Percentiles rank a stretch among this genome's conserved stretches.
These are phyloP conservation scores for Siderastrea siderea DNA, from an alignment of 92 coral and sea anemone genomes.

Conservation along the genomic window DNA sequence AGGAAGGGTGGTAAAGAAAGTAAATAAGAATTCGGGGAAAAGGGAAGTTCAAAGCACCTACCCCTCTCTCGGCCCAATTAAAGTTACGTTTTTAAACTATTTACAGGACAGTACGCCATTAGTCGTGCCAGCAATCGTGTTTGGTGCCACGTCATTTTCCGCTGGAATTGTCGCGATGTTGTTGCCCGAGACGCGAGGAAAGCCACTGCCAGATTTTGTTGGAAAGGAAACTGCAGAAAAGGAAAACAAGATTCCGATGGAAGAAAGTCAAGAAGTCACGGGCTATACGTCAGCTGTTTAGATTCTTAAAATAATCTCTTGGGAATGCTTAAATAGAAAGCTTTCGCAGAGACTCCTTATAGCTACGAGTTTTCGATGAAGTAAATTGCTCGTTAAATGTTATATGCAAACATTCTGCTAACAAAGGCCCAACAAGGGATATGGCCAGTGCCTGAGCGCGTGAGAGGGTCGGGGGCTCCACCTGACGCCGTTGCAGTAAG, in stretches of 20 bases:
- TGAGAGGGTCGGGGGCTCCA: too few relatives aligned
- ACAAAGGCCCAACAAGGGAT: too few relatives aligned
- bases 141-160: conserved; percentile 83
- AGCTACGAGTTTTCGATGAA: too few relatives aligned
- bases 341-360: too few relatives aligned
- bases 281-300: conserved; percentile 27
- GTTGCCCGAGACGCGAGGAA: conserved; percentile 93
- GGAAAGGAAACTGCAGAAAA: conserved; percentile 14
- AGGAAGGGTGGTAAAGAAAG: too few relatives aligned
- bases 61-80: too few relatives aligned
- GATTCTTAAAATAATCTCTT: background rate
- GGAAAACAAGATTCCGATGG: background rate
- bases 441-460: too few relatives aligned
- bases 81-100: background rate
- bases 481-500: too few relatives aligned
- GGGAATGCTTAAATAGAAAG: too few relatives aligned
- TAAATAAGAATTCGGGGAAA: too few relatives aligned
- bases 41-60: background rate
- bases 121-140: conserved; percentile 86
- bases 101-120: conserved; percentile 89
- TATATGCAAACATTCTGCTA: too few relatives aligned
- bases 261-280: conserved; percentile 4
- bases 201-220: conserved; percentile 90
- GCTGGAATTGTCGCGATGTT: conserved; percentile 85
- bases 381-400: too few relatives aligned